Percentiles rank a stretch among this genome's conserved stretches.
Conservation (phyloP, 2,113 vertebrate genomes). For the Pomatostomus ruficeps region DNA sequence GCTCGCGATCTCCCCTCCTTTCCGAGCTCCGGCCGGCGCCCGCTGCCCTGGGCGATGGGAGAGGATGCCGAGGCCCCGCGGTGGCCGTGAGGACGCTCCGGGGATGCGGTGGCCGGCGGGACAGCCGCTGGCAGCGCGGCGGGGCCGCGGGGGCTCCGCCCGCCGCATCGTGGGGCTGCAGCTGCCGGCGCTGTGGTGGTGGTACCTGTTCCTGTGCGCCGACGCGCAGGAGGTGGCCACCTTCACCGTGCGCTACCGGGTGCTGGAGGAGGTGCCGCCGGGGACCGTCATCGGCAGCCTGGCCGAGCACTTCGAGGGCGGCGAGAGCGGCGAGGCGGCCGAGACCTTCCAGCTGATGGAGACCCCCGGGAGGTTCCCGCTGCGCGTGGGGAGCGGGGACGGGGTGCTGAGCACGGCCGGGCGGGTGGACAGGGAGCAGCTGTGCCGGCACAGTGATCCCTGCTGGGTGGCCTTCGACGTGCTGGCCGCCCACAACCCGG, state of each 20-base stretch:
- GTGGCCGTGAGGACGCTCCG: neutral
- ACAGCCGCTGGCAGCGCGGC: neutral
- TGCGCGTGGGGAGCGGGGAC: constrained; percentile 70
- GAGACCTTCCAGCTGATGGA: constrained; percentile 85
- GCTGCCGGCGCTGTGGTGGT: constrained; percentile 57
- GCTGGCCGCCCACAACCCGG: constrained; percentile 71
- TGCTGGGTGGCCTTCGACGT: constrained; percentile 86
- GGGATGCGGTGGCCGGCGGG: neutral
- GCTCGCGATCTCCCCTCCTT: neutral
- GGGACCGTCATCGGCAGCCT: constrained; percentile 83
- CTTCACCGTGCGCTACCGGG: constrained; percentile 75
- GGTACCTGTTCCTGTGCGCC: constrained; percentile 58
- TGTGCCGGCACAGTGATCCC: constrained; percentile 80
- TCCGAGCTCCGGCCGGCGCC: neutral
- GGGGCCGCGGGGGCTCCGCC: neutral
- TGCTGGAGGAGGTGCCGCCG: constrained; percentile 81
- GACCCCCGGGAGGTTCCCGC: constrained; percentile 73
- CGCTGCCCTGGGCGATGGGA: neutral
- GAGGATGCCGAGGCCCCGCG: neutral
- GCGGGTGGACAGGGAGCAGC: constrained; percentile 84
- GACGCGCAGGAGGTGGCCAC: constrained; percentile 70
- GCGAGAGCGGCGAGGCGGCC: constrained; percentile 26
- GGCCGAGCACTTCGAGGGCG: constrained; percentile 74
- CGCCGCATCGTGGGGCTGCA: constrained; percentile 44
- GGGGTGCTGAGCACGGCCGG: constrained; percentile 80